These are phyloP conservation scores for Scyliorhinus canicula DNA, from an alignment of 2,797 vertebrate species.

Conservation along the genomic window DNA sequence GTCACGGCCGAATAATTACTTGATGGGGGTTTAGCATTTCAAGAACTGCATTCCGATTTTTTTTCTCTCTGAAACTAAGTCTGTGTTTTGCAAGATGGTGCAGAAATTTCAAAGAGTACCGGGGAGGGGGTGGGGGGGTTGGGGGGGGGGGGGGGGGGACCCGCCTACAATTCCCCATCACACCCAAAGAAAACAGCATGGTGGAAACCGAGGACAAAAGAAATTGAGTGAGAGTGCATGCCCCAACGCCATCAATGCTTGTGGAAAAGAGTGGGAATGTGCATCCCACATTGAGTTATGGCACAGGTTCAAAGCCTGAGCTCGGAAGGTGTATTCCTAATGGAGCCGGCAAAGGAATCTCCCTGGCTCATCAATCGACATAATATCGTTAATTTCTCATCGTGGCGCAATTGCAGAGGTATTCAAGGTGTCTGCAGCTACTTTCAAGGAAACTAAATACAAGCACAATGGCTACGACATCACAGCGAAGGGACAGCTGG, in stretches of 20 bases:
- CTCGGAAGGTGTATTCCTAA: background rate
- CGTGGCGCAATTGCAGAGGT: background rate
- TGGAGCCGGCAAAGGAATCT: background rate
- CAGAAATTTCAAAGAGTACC: background rate
- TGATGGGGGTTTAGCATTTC: background rate
- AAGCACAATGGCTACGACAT: conserved; percentile 19
- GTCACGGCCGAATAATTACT: background rate
- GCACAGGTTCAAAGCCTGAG: background rate
- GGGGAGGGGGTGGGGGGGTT: background rate
- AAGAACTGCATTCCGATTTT: background rate
- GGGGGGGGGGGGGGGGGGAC: no score
- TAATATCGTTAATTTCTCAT: conserved; percentile 33
- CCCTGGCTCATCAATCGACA: conserved; percentile 13
- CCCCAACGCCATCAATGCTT: background rate
- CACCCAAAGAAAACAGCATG: conserved; percentile 1
- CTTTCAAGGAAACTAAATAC: background rate
- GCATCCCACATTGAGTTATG: background rate
- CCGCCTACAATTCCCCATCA: no score
- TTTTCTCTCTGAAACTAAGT: background rate
- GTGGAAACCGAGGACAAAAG: background rate
- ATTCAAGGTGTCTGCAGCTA: background rate
- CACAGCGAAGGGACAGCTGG: conserved; percentile 20
- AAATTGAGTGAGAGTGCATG: background rate
- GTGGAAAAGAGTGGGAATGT: background rate
- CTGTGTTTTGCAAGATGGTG: background rate